Percentiles rank a stretch among this genome's conserved stretches.
Evolutionary conservation across 1,140 invertebrate genomes (phyloP).

Genomic region (Neodiprion lecontei): DNA sequence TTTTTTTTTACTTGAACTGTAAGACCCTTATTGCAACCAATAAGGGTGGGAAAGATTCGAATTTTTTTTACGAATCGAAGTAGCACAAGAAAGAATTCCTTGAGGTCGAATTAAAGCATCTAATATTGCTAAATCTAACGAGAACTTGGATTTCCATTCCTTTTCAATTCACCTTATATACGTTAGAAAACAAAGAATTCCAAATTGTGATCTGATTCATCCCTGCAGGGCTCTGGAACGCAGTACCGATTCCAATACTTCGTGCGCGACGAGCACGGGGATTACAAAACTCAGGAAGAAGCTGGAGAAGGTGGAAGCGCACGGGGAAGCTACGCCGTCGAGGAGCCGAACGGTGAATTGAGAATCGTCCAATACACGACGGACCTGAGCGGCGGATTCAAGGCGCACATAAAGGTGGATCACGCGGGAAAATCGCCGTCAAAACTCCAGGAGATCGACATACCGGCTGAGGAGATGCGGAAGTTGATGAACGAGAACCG

Average conservation of each 20-base stretch:
- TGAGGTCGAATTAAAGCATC: not conserved
- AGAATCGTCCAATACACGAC: constrained; percentile 35
- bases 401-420: constrained; percentile 20
- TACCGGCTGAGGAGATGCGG: not conserved
- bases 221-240: not conserved
- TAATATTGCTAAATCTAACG: not conserved
- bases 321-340: constrained; percentile 31
- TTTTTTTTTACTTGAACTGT: no score
- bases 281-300: constrained; percentile 35
- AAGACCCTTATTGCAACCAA: no score
- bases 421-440: constrained; percentile 5
- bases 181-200: not conserved
- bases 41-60: no score
- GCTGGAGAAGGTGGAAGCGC: constrained; percentile 33
- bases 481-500: not conserved
- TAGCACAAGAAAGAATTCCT: no score
- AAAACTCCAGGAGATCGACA: constrained; percentile 10
- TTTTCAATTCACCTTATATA: not conserved
- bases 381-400: constrained; percentile 33
- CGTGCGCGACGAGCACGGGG: constrained; percentile 29
- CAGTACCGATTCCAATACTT: constrained; percentile 10
- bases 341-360: constrained; percentile 35
- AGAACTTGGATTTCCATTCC: not conserved
- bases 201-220: not conserved
- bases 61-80: no score